phyloP scores from a whole-genome alignment of 1,140 invertebrate genomes.

The Schlechtendalia chinensis region DNA sequence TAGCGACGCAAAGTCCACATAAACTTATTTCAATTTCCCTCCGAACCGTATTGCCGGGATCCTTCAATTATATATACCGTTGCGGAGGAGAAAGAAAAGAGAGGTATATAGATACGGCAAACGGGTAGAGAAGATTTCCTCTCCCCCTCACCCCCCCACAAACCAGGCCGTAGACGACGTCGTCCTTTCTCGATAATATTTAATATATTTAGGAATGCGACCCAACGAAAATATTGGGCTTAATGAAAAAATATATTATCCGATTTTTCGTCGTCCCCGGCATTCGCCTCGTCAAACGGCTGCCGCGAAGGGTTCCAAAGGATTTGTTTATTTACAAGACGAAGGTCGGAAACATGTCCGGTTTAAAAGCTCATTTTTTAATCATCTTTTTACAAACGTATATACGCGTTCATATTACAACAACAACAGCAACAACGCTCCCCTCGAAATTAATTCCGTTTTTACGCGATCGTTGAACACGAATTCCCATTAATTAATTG shows the following conservation, averaged over 20 bases:
- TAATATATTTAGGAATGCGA: conserved; percentile 49
- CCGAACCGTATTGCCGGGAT: not conserved
- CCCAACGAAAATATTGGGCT: conserved; percentile 48
- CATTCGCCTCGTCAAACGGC: not conserved
- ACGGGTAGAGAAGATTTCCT: not conserved
- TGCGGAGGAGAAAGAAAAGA: not conserved
- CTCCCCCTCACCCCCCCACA: not conserved
- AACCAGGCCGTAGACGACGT: not conserved
- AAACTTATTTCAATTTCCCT: conserved; percentile 18
- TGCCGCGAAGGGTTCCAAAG: conserved; percentile 10
- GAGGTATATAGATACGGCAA: not conserved
- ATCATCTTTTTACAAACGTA: not conserved
- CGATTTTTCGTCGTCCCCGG: conserved; percentile 21
- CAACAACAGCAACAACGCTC: conserved; percentile 13
- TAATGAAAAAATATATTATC: conserved; percentile 46
- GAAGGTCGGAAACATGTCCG: conserved; percentile 30
- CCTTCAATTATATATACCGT: conserved; percentile 10
- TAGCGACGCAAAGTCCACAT: conserved; percentile 9
- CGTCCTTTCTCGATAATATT: conserved; percentile 34
- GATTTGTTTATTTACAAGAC: conserved; percentile 29
- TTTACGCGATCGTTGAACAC: conserved; percentile 36
- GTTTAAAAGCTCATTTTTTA: conserved; percentile 30
- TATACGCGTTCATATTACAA: not conserved
- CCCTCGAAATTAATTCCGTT: conserved; percentile 37
- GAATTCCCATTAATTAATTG: conserved; percentile 32